Evolutionary conservation across 2,797 vertebrate genomes (phyloP).

Genomic region (Leuciscus waleckii): DNA sequence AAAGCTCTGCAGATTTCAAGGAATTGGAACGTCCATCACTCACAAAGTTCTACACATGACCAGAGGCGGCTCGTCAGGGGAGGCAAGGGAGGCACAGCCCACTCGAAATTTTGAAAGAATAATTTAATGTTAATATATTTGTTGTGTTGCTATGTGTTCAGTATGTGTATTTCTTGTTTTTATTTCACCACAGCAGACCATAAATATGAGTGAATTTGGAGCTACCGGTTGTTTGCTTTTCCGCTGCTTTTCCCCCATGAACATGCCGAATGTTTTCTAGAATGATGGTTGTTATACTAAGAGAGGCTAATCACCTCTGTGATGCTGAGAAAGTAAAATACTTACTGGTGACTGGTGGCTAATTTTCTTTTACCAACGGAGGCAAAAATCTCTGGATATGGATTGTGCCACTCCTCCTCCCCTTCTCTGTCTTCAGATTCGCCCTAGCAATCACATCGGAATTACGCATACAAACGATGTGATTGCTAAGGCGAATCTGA

Average conservation of each 20-base stretch:
- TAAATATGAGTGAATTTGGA: not conserved
- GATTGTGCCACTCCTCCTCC: not conserved
- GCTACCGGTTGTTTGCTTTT: not conserved
- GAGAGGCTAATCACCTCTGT: not conserved
- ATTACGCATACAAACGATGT: not conserved
- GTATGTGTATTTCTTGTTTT: not conserved
- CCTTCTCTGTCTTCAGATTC: not conserved
- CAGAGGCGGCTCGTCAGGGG: not conserved
- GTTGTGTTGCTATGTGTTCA: not conserved
- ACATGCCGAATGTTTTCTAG: not conserved
- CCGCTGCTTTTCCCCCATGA: not conserved
- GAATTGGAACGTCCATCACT: slow-evolving; percentile 6
- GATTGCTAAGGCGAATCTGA: not conserved
- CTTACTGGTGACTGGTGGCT: not conserved
- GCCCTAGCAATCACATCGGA: not conserved
- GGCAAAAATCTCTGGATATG: not conserved
- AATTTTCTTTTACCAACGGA: not conserved
- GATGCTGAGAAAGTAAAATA: not conserved
- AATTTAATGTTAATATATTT: not conserved
- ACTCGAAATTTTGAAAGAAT: not conserved
- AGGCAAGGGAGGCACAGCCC: too few species aligned
- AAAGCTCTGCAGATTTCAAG: slow-evolving; percentile 1
- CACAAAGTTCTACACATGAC: not conserved
- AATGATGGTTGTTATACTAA: not conserved
- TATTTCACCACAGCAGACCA: not conserved